Base-by-base conservation (phyloP, 2,888 invertebrate genomes). In the Atethmia centrago region DNA sequence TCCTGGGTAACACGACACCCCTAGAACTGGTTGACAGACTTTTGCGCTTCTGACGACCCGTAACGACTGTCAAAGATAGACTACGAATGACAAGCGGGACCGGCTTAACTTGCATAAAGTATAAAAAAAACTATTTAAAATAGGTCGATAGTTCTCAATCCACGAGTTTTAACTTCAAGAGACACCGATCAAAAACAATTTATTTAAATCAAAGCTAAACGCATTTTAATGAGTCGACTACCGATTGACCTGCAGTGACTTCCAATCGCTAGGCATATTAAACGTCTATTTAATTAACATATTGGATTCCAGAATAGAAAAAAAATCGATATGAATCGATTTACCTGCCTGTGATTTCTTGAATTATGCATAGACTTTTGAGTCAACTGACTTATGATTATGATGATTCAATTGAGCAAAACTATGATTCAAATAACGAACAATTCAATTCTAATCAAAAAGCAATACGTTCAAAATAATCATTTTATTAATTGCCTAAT, bases 401-500 rank as follows among this genome's bases (percentile, higher is more conserved):
- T 8, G 16, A 21, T 45, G 1, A 16, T 58, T 65, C 36, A 58
- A 65, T 62, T 56, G 36, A 42, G 21, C 16, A 63, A 64, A 71
- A 76, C 47, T 62, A 40, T 31, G 55, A 62, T 36, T 47, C 1
- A 12, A 63, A 65, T 59, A 53, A 64, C 28, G 40, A 55, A 25
- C 49, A 53, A 62, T 47, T 72, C 36, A 31, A 55, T 19, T 28
- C 9, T 53, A 71, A 74, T 74, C 63, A 77, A 66, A 77, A 79
- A 53, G 12, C 71, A 65, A 62, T 71, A 66, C 53, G 14, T 63
- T 69, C 40, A 69, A 68, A 79, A 80, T 80, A 77, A 76, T 66
- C 16, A 76, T 79, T 78, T 81, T 62, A 82, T 79, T 82, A 84
- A 84, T 83, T 85, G 80, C 79, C 56, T 80, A 85, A 86, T 84